These are phyloP conservation scores for Austrofundulus limnaeus DNA, from an alignment of 2,113 vertebrate genomes.

Conservation along the genomic window DNA sequence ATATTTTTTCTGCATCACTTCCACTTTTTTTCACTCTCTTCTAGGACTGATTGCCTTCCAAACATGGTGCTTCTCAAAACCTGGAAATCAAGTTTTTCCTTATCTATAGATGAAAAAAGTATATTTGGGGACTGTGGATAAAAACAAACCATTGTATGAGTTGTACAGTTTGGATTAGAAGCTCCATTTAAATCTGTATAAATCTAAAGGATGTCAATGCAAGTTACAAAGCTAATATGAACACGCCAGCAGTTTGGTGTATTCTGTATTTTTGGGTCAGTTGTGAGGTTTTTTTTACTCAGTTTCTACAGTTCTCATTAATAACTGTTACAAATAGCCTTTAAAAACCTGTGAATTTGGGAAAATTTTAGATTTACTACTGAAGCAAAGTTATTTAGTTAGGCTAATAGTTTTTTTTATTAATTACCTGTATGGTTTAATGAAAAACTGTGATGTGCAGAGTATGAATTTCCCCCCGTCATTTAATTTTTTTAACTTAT, in stretches of 20 bases:
- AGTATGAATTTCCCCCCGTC: background rate
- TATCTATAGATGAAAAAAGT: background rate
- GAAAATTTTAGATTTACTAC: background rate
- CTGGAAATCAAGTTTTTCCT: slow-evolving; percentile 15
- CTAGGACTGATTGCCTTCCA: slow-evolving; percentile 32
- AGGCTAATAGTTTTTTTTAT: slow-evolving; percentile 21
- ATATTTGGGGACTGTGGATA: background rate
- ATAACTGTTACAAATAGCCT: background rate
- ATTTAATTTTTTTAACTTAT: background rate
- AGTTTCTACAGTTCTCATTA: background rate
- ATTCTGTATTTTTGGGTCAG: slow-evolving; percentile 9
- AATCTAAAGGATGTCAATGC: background rate
- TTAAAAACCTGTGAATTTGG: background rate
- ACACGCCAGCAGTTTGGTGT: background rate
- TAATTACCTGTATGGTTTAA: background rate
- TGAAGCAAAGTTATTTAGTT: background rate
- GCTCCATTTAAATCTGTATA: slow-evolving; percentile 6
- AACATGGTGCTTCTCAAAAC: slow-evolving; percentile 21
- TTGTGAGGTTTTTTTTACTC: background rate
- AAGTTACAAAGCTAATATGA: background rate
- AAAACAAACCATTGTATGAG: background rate
- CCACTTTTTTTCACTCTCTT: background rate
- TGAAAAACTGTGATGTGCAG: slow-evolving; percentile 8
- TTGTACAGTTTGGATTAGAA: slow-evolving; percentile 11
- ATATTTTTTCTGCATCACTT: background rate